These are phyloP conservation scores for Orientallactaga sibirica DNA, from an alignment of 2,797 vertebrate species.

Conservation along the genomic window DNA sequence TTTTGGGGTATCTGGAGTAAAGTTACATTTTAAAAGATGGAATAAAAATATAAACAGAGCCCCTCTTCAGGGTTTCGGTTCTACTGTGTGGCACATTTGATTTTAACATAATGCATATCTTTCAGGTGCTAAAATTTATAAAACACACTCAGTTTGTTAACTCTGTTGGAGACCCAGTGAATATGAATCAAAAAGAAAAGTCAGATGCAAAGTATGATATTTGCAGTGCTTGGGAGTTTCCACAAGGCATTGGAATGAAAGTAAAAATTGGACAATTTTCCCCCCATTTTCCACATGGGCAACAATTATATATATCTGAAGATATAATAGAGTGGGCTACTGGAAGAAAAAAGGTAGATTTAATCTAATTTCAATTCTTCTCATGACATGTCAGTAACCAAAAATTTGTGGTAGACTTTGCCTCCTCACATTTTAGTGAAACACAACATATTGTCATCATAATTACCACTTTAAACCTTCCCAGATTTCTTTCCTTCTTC, in stretches of 20 bases:
- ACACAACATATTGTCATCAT: too few species aligned
- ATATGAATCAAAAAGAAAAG: neutral
- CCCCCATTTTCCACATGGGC: neutral
- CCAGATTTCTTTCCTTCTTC: too few species aligned
- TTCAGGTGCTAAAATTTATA: neutral
- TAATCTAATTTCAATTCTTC: neutral
- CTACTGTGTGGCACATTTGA: too few species aligned
- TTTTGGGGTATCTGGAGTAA: too few species aligned
- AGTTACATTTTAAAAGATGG: too few species aligned
- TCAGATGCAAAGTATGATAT: neutral
- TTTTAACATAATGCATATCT: too few species aligned
- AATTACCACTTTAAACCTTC: too few species aligned
- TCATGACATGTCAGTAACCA: too few species aligned
- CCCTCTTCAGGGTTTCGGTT: too few species aligned
- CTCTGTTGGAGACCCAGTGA: neutral
- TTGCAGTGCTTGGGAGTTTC: neutral
- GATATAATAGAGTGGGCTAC: neutral
- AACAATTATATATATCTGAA: neutral
- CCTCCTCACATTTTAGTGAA: too few species aligned
- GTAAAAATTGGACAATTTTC: neutral
- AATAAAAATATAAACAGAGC: too few species aligned
- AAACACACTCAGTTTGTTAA: neutral
- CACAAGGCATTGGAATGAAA: neutral
- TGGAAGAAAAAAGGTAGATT: neutral
- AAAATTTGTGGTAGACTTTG: too few species aligned